A percentile compares a stretch with the other conserved stretches of the same genome.
These are phyloP conservation scores for Eumerus sabulonum DNA, from an alignment of 2,888 invertebrate genomes.

Conservation along the genomic window DNA sequence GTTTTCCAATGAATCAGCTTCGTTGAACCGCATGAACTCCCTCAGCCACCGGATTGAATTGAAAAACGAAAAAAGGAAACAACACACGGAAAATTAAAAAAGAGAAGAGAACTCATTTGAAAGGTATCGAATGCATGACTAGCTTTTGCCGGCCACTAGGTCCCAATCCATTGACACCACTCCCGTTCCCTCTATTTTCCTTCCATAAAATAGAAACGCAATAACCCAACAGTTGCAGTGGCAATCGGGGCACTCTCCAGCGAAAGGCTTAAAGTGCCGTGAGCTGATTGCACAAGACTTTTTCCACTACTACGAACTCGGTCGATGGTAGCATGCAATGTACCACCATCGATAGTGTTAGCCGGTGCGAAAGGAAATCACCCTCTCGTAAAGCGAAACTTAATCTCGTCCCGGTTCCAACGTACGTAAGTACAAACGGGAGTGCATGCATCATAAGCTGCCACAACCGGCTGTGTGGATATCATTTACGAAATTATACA, in stretches of 20 bases:
- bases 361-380: conserved; percentile 17
- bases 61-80: too few species aligned
- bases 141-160: conserved; percentile 25
- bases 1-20: conserved; percentile 1
- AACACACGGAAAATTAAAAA: too few species aligned
- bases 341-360: conserved; percentile 30
- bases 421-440: too few species aligned
- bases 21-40: not conserved
- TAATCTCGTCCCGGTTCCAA: not conserved
- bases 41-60: too few species aligned
- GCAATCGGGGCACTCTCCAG: not conserved
- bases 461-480: conserved; percentile 3
- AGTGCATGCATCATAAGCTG: too few species aligned
- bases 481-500: conserved; percentile 47
- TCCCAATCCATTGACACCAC: conserved; percentile 45
- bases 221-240: conserved; percentile 5
- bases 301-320: conserved; percentile 7
- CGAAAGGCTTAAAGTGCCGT: conserved; percentile 23
- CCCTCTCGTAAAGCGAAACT: conserved; percentile 24
- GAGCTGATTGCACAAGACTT: conserved; percentile 44
- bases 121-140: conserved; percentile 43
- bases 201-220: too few species aligned
- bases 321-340: not conserved
- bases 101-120: too few species aligned
- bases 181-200: not conserved